Percentiles rank a stretch among this genome's conserved stretches.
Conservation (phyloP, 2,888 invertebrate genomes). For the Acleris cristana region DNA sequence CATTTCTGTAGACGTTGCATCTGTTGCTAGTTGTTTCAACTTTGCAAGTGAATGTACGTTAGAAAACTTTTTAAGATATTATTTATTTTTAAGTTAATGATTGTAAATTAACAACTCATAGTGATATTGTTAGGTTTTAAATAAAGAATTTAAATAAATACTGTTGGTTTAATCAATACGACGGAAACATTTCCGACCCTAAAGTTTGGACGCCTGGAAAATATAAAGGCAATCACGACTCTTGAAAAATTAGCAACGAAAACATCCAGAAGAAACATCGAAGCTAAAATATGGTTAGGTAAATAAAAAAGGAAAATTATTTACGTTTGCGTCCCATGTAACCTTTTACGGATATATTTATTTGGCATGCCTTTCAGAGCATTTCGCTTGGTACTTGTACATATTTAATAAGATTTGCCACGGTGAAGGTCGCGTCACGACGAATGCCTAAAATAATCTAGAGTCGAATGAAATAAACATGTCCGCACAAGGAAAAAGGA, state of each 20-base stretch:
- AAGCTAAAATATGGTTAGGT: not conserved
- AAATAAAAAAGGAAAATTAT: not conserved
- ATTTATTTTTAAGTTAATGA: conserved; percentile 81
- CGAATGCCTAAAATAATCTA: too few species aligned
- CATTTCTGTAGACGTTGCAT: conserved; percentile 39
- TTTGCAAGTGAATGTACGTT: conserved; percentile 62
- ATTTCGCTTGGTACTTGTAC: not conserved
- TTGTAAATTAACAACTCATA: conserved; percentile 81
- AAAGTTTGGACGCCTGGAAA: conserved; percentile 34
- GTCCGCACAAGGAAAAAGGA: too few species aligned
- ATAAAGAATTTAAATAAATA: conserved; percentile 56
- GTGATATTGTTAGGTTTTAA: conserved; percentile 67
- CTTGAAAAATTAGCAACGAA: not conserved
- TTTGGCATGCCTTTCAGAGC: not conserved
- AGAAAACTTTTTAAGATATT: conserved; percentile 73
- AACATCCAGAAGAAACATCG: too few species aligned
- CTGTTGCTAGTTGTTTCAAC: conserved; percentile 73
- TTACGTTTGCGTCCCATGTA: not conserved
- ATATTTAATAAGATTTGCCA: conserved; percentile 1
- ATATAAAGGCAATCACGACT: conserved; percentile 30
- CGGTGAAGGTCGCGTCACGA: not conserved
- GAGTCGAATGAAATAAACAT: too few species aligned
- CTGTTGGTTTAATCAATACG: conserved; percentile 23
- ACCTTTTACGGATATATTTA: not conserved
- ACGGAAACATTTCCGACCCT: not conserved